Base-by-base conservation (phyloP, 2,113 vertebrate genomes). In the Pterophyllum scalare region DNA sequence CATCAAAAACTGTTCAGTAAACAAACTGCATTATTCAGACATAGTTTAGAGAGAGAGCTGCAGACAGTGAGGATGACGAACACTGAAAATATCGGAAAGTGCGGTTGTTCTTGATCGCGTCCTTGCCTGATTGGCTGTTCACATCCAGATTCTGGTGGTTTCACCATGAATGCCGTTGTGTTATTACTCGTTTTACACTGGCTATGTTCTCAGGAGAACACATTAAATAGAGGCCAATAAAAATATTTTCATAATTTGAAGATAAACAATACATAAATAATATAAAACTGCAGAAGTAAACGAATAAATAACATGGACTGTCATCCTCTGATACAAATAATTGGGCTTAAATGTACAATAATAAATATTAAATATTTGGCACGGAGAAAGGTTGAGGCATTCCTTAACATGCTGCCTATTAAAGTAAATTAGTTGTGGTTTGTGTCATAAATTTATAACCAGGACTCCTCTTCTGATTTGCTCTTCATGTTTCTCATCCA, bases 1-100 rank as follows among this genome's bases (percentile, higher is more conserved):
- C 38, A 67, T 0, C 38, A 67, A 2, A 0, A 67, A 46, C 22
- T 26, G 62, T 2, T 43, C 22, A 46, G 3, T 38, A 38, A 38
- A 67, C 43, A 22, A 67, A 11, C 3, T 67, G 64, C 8, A 67
- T 43, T 65, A 43, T 43, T 43, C 38, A 65, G 38, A 1, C 38
- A 1, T 26, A 65, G n/a, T 65, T 26, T 26, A 43, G 7, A 43
- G 33, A 1, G 64, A 19, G 22, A 46, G 43, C 64, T 46, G 43
- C 38, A 26, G 0, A 19, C 22, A 19, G 8, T 67, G 22, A 67
- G 17, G 22, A 65, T 65, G 3, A n/a, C n/a, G n/a, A n/a, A n/a
- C n/a, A n/a, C n/a, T n/a, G 62, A 65, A 65, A 65, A 7, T 19
- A 60, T 19, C 7, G 26, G 15, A 6, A 60, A 60, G 22, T 46